These are phyloP conservation scores for Trichopria drosophilae DNA, from an alignment of 2,888 invertebrate species.

Conservation along the genomic window DNA sequence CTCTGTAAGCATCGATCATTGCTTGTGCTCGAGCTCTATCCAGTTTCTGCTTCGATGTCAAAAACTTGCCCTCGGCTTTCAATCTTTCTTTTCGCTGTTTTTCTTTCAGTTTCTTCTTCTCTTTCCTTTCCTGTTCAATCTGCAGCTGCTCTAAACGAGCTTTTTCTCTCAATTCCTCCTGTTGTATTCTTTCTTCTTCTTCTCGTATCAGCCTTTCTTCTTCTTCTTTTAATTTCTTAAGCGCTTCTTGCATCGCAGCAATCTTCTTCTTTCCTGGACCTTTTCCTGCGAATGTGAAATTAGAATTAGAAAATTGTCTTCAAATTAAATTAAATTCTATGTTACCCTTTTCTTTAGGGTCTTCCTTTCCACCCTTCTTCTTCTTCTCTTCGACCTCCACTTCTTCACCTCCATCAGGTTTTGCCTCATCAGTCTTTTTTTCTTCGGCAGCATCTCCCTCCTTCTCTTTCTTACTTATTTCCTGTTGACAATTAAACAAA, in stretches of 20 bases:
- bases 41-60: slow-evolving; percentile 92
- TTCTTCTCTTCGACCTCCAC: slow-evolving; percentile 59
- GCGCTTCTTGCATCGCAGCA: slow-evolving; percentile 88
- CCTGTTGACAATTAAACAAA: slow-evolving; percentile 2
- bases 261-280: slow-evolving; percentile 85
- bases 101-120: slow-evolving; percentile 87
- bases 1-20: slow-evolving; percentile 84
- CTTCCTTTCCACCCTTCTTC: slow-evolving; percentile 59
- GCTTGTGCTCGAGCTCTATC: slow-evolving; percentile 87
- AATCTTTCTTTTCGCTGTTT: slow-evolving; percentile 89
- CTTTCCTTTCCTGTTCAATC: slow-evolving; percentile 84
- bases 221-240: slow-evolving; percentile 84
- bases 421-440: slow-evolving; percentile 41
- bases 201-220: slow-evolving; percentile 75
- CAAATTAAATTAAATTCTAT: slow-evolving; percentile 4
- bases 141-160: slow-evolving; percentile 75
- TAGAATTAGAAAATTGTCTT: slow-evolving; percentile 3
- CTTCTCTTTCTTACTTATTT: slow-evolving; percentile 27
- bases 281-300: slow-evolving; percentile 48
- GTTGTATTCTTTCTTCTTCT: slow-evolving; percentile 78
- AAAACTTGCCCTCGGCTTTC: slow-evolving; percentile 93
- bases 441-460: slow-evolving; percentile 34
- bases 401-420: slow-evolving; percentile 55
- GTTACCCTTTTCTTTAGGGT: slow-evolving; percentile 58
- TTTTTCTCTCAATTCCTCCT: slow-evolving; percentile 74